Base-by-base conservation (phyloP, 2,888 invertebrate genomes). In the Chorisops tibialis region DNA sequence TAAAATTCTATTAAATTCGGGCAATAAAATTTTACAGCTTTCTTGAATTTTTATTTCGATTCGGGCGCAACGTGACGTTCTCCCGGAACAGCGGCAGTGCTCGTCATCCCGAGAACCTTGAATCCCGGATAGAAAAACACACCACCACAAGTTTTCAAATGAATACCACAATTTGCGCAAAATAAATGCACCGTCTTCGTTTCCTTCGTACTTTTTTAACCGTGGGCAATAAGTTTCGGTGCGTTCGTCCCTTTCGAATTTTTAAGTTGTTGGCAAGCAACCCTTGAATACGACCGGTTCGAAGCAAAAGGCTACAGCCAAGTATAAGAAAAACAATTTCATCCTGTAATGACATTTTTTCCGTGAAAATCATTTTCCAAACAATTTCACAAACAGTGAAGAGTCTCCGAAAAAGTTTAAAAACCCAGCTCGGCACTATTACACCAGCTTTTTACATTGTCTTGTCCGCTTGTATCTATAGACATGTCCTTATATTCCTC, bases 331-430 rank as follows among this genome's bases (percentile, higher is more conserved):
- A 11, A 48, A 18, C 48, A 41, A 5, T 48, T 48, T 48, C 22
- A 22, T 14, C 3, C 19, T n/a, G 48, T 22, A 48, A 19, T 24
- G 22, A 24, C 48, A 48, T 22, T 48, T 22, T 48, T 48, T n/a
- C 14, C n/a, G 21, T n/a, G 48, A 49, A 50, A 50, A 35, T 50
- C 7, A 50, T 50, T 50, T 50, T 50, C 50, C 50, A 50, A 50
- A 35, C 50, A 50, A 50, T 50, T 50, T 50, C 14, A 22, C 50
- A 50, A 14, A 24, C 48, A 48, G 1, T 16, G 22, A 48, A 48
- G 35, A 50, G 9, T 6, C 12, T 22, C 30, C 4, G 14, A 35
- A 11, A 35, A 16, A 35, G 50, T 50, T 35, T 35, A 50, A 18
- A 48, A 50, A 50, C 16, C 18, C 4, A 45, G 19, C 9, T 16